Conservation (phyloP, 2,797 vertebrate species). For the Syngnathus acus region DNA sequence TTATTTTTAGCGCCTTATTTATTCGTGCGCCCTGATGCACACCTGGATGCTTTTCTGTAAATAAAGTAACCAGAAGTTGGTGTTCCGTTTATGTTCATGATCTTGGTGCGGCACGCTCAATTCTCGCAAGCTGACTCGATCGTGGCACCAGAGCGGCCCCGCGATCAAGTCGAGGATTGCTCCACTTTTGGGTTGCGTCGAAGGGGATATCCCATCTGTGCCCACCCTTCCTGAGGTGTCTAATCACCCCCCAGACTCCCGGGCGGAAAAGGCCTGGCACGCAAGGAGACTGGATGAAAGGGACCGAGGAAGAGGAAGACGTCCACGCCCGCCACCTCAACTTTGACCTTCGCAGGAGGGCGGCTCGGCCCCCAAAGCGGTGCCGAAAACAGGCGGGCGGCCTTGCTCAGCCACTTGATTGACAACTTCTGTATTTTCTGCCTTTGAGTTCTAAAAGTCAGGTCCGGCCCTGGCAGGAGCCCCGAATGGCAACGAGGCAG, state of each 20-base stretch:
- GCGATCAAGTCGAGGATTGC: background rate
- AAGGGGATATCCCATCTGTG: slow-evolving; percentile 44
- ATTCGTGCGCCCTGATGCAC: background rate
- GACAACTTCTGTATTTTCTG: no score
- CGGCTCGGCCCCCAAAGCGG: background rate
- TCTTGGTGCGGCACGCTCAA: slow-evolving; percentile 70
- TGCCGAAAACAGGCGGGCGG: background rate
- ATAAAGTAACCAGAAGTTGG: slow-evolving; percentile 1
- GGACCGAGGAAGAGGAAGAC: slow-evolving; percentile 57
- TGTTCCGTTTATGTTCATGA: slow-evolving; percentile 19
- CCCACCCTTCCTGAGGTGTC: slow-evolving; percentile 45
- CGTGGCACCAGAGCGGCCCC: slow-evolving; percentile 68
- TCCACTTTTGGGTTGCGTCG: background rate
- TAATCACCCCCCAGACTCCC: slow-evolving; percentile 19
- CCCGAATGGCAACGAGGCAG: no score
- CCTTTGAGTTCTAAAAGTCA: no score
- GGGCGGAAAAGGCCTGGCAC: slow-evolving; percentile 39
- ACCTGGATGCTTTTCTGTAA: background rate
- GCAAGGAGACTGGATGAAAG: slow-evolving; percentile 41
- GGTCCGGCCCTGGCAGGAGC: no score
- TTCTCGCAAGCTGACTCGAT: slow-evolving; percentile 80
- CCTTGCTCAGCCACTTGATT: background rate
- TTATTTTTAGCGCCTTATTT: background rate
- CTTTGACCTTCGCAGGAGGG: background rate
- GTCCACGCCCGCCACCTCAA: slow-evolving; percentile 43